Base-by-base conservation (phyloP, 2,888 invertebrate species). In the Tiliacea aurago region DNA sequence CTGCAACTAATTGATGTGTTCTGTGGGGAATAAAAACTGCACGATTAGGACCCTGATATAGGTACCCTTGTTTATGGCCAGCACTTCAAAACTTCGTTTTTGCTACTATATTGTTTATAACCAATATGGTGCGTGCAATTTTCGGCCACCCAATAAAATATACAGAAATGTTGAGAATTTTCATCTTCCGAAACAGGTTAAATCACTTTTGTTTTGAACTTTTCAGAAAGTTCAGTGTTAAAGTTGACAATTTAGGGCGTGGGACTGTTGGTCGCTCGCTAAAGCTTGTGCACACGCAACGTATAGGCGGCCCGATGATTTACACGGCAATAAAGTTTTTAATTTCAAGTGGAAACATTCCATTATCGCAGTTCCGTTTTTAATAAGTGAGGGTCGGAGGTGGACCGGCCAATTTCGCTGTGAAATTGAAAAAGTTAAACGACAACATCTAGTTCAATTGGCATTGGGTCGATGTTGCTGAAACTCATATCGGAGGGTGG, bases 1-100 rank as follows among this genome's bases (percentile, higher is more conserved):
- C 90, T 95, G 95, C 87, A 88, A 86, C 94, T 95, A 95, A 96
- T 95, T 94, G 94, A 94, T 93, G 93, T 84, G 87, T 87, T 86
- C 92, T 86, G 87, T 47, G 68, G 91, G 89, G 95, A 94, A 95
- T 95, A 94, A 95, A 94, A 94, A 95, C 90, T 89, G 87, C 91
- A 88, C 89, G 88, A 94, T 95, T 95, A 94, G 76, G 74, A 75
- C 61, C 76, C 45, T 64, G 63, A 69, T 75, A 80, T 72, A 79
- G 81, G 75, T 78, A 78, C 70, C 56, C 67, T 70, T 86, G 81
- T 86, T 78, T 86, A 83, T 81, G 53, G 51, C 66, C 37, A 28
- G 10, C 37, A 66, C 47, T 82, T 84, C 33, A 20, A 65, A 89
- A 89, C 84, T 84, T 69, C 76, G 84, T 84, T 88, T 88, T 86